Evolutionary conservation across 30 jellyfish, hydroid and myxozoan genomes (phyloP), one percentile per base, ranked within the genome.

Genomic region (Calvadosia cruxmelitensis): DNA sequence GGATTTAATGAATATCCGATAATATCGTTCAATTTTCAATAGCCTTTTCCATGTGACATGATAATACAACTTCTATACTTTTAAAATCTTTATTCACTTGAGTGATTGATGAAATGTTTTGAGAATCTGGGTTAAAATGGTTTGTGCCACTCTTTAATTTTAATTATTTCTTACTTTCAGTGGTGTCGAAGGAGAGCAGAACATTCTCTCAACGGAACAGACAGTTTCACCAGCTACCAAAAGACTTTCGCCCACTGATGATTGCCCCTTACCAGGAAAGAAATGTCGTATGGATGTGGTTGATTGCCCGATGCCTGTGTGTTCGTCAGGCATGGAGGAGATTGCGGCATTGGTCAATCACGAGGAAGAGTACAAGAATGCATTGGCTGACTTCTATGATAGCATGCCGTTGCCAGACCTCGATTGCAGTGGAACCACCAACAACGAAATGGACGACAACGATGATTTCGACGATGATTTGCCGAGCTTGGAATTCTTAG

Each of bases 161-260:
- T n/a, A n/a, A n/a, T n/a, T n/a, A n/a, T n/a, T n/a, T n/a, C n/a
- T n/a, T 70, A 23, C 48, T 72, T 73, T 42, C 57, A 86, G 96
- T 63, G 96, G 93, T 29, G 75, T 86, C 16, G 96, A 87, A 66
- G 77, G 73, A 24, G 70, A 71, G 61, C 93, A 73, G 33, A 87
- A 80, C 29, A 26, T 87, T 16, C 78, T 87, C 1, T 63, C 94
- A 5, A 70, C 77, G 7, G 92, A 87, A 63, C 96, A 87, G 73
- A 52, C 75, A 64, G 80, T 63, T 53, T n/a, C n/a, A n/a, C 53
- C 82, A 10, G 82, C 76, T 3, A 63, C 50, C 52, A 65, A 57
- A 7, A 42, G 53, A 2, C 36, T 29, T 13, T 10, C 86, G 2
- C 63, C 68, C 30, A 62, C 28, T 36, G 53, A 75, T 10, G 69